These are phyloP conservation scores for Premnoplex brunnescens DNA, from an alignment of 2,797 vertebrate species.

Conservation along the genomic window DNA sequence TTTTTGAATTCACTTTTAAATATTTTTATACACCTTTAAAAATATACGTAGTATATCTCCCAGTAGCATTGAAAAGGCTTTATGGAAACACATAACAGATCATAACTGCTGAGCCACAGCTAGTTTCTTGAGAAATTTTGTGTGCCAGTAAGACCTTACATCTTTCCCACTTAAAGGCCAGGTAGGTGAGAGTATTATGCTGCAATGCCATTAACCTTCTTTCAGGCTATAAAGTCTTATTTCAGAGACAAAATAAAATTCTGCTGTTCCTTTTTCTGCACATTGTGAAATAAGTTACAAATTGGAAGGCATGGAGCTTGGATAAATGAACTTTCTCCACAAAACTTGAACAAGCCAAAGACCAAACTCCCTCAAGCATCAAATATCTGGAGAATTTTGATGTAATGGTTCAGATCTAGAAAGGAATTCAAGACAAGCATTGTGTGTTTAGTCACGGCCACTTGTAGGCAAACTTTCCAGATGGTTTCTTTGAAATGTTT, in stretches of 20 bases:
- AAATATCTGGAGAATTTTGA: background rate
- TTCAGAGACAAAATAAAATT: background rate
- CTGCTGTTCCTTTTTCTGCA: background rate
- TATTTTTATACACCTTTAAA: background rate
- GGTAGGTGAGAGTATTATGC: background rate
- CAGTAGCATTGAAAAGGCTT: background rate
- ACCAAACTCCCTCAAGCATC: background rate
- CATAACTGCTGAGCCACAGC: background rate
- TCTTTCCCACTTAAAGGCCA: background rate
- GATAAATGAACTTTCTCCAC: background rate
- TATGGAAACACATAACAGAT: background rate
- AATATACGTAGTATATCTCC: background rate
- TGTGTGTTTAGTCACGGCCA: background rate
- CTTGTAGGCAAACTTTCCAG: background rate
- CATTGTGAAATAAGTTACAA: background rate
- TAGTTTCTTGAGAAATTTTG: background rate
- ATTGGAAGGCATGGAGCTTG: background rate
- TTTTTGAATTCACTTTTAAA: background rate
- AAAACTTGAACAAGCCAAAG: background rate
- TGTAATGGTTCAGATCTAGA: background rate
- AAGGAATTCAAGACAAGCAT: slow-evolving; percentile 10
- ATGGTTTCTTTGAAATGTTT: background rate
- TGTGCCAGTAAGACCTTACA: background rate
- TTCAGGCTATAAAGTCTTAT: background rate
- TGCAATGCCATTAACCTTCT: background rate